phyloP scores from a whole-genome alignment of 2,888 invertebrate genomes.

The Unio delphinus region DNA sequence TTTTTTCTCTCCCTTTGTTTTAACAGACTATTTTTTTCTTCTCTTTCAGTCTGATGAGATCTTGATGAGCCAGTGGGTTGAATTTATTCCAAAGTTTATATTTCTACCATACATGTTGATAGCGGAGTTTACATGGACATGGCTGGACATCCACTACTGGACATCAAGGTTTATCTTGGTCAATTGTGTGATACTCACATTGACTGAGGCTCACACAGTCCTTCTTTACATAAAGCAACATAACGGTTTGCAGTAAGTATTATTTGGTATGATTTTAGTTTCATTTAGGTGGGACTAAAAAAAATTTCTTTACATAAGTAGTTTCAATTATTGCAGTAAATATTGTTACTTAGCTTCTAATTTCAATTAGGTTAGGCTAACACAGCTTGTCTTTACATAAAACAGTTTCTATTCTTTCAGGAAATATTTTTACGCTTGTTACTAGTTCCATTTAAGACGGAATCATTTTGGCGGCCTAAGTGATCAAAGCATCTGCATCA shows the following conservation, averaged over 20 bases:
- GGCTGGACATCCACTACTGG: conserved; percentile 53
- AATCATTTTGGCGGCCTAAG: too few species aligned
- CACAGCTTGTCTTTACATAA: too few species aligned
- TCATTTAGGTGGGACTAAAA: neutral
- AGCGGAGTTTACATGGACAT: conserved; percentile 53
- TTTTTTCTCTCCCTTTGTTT: too few species aligned
- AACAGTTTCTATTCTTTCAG: too few species aligned
- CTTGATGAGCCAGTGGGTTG: conserved; percentile 36
- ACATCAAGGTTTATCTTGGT: conserved; percentile 47
- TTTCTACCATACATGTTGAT: conserved; percentile 54
- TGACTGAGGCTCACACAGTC: conserved; percentile 46
- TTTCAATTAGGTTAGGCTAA: too few species aligned
- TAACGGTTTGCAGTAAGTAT: conserved; percentile 29
- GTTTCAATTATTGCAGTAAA: too few species aligned
- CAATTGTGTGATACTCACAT: conserved; percentile 44
- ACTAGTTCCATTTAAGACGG: too few species aligned
- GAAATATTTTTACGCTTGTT: too few species aligned
- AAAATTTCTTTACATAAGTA: neutral
- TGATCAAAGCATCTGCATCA: too few species aligned
- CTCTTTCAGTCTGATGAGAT: conserved; percentile 36
- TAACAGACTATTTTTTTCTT: neutral
- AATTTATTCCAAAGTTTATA: conserved; percentile 45
- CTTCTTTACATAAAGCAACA: conserved; percentile 25
- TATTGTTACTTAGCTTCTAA: too few species aligned
- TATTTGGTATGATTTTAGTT: neutral